These are phyloP conservation scores for Lithophane socia DNA, from an alignment of 2,888 invertebrate species.

Conservation along the genomic window DNA sequence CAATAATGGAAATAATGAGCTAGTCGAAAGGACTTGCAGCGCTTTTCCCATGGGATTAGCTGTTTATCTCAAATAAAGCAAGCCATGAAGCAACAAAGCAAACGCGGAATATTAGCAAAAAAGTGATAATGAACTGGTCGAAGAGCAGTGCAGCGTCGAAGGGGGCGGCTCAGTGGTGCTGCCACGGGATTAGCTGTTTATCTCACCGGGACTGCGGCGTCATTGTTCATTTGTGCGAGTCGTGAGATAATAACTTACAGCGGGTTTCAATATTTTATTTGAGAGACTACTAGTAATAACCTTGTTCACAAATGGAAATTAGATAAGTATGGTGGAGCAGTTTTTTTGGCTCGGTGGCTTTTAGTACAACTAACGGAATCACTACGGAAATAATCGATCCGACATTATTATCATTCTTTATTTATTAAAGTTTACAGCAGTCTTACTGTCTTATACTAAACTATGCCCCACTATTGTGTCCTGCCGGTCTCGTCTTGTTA, in stretches of 20 bases:
- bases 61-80: neutral
- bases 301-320: neutral
- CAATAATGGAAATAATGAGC: too few species aligned
- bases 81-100: neutral
- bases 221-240: conserved; percentile 54
- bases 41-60: too few species aligned
- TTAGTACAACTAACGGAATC: too few species aligned
- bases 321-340: neutral
- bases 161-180: conserved; percentile 26
- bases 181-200: conserved; percentile 66
- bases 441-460: too few species aligned
- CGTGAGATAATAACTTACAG: conserved; percentile 4
- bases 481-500: too few species aligned
- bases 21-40: too few species aligned
- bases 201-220: conserved; percentile 52
- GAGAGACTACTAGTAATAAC: neutral
- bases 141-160: conserved; percentile 8
- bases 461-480: too few species aligned
- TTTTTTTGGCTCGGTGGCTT: neutral
- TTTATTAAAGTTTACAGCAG: too few species aligned
- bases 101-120: neutral
- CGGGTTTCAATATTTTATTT: neutral
- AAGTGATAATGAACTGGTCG: conserved; percentile 27
- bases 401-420: too few species aligned
- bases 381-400: too few species aligned